Evolutionary conservation across 2,797 vertebrate species (phyloP), one percentile per base, ranked within the genome.

Genomic region (Argya squamiceps): DNA sequence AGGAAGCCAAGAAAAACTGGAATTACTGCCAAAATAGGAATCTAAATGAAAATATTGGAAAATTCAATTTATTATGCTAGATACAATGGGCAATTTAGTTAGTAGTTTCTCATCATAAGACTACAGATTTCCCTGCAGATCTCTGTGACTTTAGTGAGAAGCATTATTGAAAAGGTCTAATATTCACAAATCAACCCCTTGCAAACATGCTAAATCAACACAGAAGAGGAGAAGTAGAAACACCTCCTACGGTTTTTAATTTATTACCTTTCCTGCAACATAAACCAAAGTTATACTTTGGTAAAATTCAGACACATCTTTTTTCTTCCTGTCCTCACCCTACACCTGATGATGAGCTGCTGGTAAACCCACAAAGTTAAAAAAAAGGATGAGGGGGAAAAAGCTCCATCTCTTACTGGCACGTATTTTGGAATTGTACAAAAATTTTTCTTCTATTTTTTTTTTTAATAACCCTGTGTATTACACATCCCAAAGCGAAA

Each of bases 11-110:
- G 29, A 75, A 84, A 89, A 91, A 41, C 4, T 64, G 56, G 64
- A 76, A 77, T 11, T 59, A 32, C n/a, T 88, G 43, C 37, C 65
- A 78, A 71, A 79, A 65, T 27, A 64, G 11, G 4, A 75, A 93
- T 79, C 22, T 10, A 69, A 75, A 64, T 5, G 27, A 67, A 87
- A 91, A 87, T 29, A 15, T 60, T n/a, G 11, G 17, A 44, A 81
- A 83, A 58, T 43, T 46, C 15, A 43, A 55, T 81, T 84, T 76
- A 69, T 88, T 86, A 89, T 46, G 41, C 43, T 86, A 60, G 55
- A 76, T 52, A 76, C 37, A 94, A 52, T 11, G 20, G 37, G 23
- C 23, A 92, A 50, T 84, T 92, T 60, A 64, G 37, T 43, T n/a
- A 26, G 22, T 29, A 83, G 60, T 84, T 93, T 75, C 79, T 81